These are phyloP conservation scores for Macrotrachela quadricornifera DNA, from an alignment of 1,140 invertebrate genomes.

Conservation along the genomic window DNA sequence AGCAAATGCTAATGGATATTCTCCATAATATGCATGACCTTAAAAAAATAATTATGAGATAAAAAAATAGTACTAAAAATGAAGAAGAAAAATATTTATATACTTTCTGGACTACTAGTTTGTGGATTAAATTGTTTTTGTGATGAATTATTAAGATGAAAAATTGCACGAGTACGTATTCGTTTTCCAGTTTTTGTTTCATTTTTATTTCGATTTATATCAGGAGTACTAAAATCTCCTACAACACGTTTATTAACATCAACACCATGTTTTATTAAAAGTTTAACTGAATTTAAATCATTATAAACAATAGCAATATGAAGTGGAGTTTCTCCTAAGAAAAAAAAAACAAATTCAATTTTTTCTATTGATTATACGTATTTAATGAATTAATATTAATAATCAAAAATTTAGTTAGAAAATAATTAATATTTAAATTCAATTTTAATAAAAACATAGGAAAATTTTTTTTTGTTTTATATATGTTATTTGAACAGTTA, in stretches of 20 bases:
- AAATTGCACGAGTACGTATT: too few relatives aligned
- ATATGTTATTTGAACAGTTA: too few relatives aligned
- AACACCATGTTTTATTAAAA: constrained; percentile 66
- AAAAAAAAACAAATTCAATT: too few relatives aligned
- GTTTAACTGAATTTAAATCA: constrained; percentile 81
- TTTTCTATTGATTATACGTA: too few relatives aligned
- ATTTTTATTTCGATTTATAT: constrained; percentile 52
- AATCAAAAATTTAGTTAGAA: too few relatives aligned
- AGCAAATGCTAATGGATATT: constrained; percentile 85
- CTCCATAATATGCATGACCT: constrained; percentile 75
- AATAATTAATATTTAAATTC: too few relatives aligned
- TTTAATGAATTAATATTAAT: too few relatives aligned
- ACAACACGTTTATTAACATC: constrained; percentile 72
- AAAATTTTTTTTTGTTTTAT: too few relatives aligned
- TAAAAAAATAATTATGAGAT: not conserved
- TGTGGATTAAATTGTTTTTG: constrained; percentile 49
- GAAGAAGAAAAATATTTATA: constrained; percentile 15
- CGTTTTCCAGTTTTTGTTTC: too few relatives aligned
- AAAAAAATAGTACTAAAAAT: too few relatives aligned
- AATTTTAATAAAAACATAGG: too few relatives aligned
- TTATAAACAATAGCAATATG: constrained; percentile 87
- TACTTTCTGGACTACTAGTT: constrained; percentile 70
- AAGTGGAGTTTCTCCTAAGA: constrained; percentile 58
- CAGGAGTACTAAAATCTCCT: constrained; percentile 70
- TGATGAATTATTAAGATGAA: too few relatives aligned